A percentile compares a stretch with the other conserved stretches of the same genome.
These are phyloP conservation scores for Nesidiocoris tenuis DNA, from an alignment of 2,888 invertebrate species.

Conservation along the genomic window DNA sequence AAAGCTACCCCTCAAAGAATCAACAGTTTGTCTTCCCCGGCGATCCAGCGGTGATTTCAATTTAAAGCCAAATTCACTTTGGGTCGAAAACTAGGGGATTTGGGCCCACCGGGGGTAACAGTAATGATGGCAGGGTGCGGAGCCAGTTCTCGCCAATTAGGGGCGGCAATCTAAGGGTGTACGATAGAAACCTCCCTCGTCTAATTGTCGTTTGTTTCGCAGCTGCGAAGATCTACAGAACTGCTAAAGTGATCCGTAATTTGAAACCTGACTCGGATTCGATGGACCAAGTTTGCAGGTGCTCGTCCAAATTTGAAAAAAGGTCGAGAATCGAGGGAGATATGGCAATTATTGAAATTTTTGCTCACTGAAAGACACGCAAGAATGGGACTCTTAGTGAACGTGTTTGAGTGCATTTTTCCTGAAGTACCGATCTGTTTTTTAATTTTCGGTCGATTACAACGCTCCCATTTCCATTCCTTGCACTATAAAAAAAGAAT, in stretches of 20 bases:
- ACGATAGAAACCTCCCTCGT: neutral
- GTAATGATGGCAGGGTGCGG: neutral
- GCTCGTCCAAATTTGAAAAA: no score
- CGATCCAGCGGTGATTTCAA: slow-evolving; percentile 27
- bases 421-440: no score
- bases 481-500: no score
- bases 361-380: no score
- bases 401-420: no score
- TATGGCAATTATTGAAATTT: no score
- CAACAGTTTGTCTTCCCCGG: neutral
- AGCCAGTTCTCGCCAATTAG: neutral
- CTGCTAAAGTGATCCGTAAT: neutral
- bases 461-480: no score
- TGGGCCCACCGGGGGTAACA: neutral
- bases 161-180: neutral
- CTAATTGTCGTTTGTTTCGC: neutral
- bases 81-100: slow-evolving; percentile 11
- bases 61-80: slow-evolving; percentile 41
- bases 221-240: neutral
- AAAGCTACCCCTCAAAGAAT: neutral
- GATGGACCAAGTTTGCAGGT: neutral
- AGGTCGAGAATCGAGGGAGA: no score
- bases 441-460: no score
- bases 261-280: neutral
- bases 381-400: no score